phyloP scores from a whole-genome alignment of 1,140 invertebrate species.

The Chionoecetes opilio region DNA sequence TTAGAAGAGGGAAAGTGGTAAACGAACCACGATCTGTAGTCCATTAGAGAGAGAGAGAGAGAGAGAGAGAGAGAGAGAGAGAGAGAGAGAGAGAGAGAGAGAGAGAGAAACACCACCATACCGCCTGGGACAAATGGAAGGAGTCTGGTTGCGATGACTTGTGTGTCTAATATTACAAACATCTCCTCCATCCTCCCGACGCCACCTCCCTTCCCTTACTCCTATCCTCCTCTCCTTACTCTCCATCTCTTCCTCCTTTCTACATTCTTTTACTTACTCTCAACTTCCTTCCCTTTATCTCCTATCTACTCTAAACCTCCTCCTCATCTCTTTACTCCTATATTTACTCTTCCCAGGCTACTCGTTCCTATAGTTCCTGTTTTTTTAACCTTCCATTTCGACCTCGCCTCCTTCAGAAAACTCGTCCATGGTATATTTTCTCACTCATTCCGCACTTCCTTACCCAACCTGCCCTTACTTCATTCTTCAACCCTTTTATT shows the following conservation, averaged over 20 bases:
- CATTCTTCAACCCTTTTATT: neutral
- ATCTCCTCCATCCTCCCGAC: neutral
- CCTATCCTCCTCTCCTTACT: neutral
- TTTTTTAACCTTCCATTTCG: no score
- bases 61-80: constrained; percentile 48
- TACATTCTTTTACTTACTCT: neutral
- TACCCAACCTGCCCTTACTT: neutral
- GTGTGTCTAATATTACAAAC: constrained; percentile 20
- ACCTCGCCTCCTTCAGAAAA: no score
- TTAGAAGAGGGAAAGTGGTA: no score
- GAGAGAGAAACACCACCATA: constrained; percentile 8
- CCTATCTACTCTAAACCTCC: no score
- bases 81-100: constrained; percentile 47
- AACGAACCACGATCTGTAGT: neutral
- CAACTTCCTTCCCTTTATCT: neutral
- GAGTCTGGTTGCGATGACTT: neutral
- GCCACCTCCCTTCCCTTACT: neutral
- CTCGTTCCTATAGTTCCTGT: no score
- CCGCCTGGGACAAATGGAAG: neutral
- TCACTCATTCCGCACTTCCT: no score
- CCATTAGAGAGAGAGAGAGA: constrained; percentile 17
- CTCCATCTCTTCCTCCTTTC: neutral
- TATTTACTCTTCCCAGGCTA: no score
- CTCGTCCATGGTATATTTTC: no score
- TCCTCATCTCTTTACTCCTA: no score